Percentiles rank a stretch among this genome's conserved stretches.
Conservation (phyloP, 2,113 vertebrate species). For the Calidris pugnax region DNA sequence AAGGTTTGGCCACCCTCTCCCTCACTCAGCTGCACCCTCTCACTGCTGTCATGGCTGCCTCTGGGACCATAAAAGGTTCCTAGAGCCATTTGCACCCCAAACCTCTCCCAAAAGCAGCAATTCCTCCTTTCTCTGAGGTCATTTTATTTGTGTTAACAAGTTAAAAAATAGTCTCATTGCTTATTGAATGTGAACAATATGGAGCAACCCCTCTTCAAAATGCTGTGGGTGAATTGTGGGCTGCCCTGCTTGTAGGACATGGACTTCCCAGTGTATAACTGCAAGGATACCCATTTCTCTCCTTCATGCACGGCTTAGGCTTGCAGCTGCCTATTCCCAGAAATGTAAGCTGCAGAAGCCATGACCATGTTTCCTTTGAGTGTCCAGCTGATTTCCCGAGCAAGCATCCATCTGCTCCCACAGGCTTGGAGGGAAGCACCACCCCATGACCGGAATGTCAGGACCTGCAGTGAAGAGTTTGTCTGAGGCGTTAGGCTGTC, state of each 20-base stretch:
- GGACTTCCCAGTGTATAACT: neutral
- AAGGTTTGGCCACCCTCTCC: neutral
- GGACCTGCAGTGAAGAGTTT: neutral
- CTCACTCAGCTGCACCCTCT: neutral
- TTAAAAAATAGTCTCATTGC: neutral
- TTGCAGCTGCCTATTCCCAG: neutral
- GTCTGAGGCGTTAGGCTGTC: neutral
- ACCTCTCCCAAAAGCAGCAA: neutral
- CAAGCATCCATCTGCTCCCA: rapidly evolving
- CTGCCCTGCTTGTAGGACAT: neutral
- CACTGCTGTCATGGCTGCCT: neutral
- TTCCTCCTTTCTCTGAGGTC: neutral
- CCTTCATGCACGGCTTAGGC: neutral
- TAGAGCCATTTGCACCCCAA: neutral
- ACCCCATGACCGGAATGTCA: rapidly evolving
- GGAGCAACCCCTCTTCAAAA: neutral
- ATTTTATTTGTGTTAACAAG: neutral
- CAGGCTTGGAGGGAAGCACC: neutral
- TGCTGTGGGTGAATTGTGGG: rapidly evolving
- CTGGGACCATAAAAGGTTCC: neutral
- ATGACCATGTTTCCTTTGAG: rapidly evolving
- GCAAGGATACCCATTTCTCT: neutral
- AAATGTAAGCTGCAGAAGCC: neutral
- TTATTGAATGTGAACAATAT: neutral
- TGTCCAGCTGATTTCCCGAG: neutral